phyloP scores from a whole-genome alignment of 2,888 invertebrate genomes.

The Pseudeuparius sepicola region DNA sequence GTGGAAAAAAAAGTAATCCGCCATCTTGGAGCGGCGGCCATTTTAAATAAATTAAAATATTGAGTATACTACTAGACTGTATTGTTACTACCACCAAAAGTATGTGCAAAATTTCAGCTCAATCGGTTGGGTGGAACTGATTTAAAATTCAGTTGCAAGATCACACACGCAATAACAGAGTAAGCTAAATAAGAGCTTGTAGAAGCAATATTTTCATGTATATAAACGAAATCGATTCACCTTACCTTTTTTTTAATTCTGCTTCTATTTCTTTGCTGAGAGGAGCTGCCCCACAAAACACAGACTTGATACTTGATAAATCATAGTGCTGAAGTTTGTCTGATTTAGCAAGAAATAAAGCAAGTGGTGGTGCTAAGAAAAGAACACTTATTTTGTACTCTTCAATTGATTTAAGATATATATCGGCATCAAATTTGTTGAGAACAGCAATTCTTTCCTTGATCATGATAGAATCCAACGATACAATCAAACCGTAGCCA shows the following conservation, averaged over 20 bases:
- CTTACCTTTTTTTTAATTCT: slow-evolving; percentile 41
- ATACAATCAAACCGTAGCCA: slow-evolving; percentile 25
- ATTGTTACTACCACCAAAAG: no score
- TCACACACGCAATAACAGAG: no score
- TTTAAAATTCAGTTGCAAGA: no score
- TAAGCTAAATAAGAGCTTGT: no score
- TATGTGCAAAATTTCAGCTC: no score
- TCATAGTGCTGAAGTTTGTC: slow-evolving; percentile 66
- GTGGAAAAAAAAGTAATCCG: no score
- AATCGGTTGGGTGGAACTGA: no score
- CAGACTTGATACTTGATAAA: slow-evolving; percentile 53
- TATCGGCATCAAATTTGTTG: slow-evolving; percentile 33
- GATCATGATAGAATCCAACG: slow-evolving; percentile 19
- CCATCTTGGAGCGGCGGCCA: no score
- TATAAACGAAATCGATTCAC: no score
- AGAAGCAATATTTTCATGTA: no score
- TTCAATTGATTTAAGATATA: slow-evolving; percentile 61
- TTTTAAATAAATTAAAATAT: no score
- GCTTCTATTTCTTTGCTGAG: slow-evolving; percentile 57
- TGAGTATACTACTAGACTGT: no score
- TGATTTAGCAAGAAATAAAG: slow-evolving; percentile 71
- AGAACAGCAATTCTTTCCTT: slow-evolving; percentile 23
- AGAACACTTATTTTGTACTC: slow-evolving; percentile 55
- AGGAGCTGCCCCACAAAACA: slow-evolving; percentile 73
- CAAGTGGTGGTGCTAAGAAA: slow-evolving; percentile 69